Evolutionary conservation across 1,140 invertebrate genomes (phyloP), one percentile per base, ranked within the genome.

Genomic region (Holotrichia oblita): DNA sequence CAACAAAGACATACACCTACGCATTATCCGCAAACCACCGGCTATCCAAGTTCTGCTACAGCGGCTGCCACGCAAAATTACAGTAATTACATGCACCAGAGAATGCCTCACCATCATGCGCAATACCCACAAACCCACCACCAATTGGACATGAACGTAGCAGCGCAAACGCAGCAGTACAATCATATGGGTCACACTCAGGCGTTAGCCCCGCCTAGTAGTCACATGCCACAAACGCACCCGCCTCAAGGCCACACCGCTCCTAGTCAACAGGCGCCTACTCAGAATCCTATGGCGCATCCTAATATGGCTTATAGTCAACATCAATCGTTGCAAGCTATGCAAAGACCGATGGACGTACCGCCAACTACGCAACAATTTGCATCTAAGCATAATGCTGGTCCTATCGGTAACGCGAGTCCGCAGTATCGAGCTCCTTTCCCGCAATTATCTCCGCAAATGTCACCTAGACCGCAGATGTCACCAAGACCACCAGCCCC

Each of bases 361-460:
- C 82, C 83, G 20, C 87, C 89, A 14, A 85, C 90, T 34, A 81
- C 86, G 14, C 89, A 89, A 81, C 91, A 92, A 82, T 89, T 87
- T 20, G 83, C 89, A n/a, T 87, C 89, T 1, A 92, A 93, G 86
- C 89, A 89, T 75, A 86, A 89, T 2, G 85, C 90, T 59, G 82
- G 81, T 44, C 81, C 83, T 40, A 84, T 88, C 82, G 85, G 89
- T 55, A 89, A 91, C 78, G 91, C 90, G 20, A 94, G 93, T 88
- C 94, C 94, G 8, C 94, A 95, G 83, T 96, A 95, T 85, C 89
- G 94, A 73, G 93, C 95, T 41, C 92, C 94, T 14, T 96, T 95
- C 87, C 94, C 94, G n/a, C 95, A 96, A 86, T 87, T 96, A 22
- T 96, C 94, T n/a, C 94, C 95, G 9, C 94, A 96, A 87, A 95